phyloP scores from a whole-genome alignment of 2,113 vertebrate genomes.

The Cyprinodon brontotheroides region DNA sequence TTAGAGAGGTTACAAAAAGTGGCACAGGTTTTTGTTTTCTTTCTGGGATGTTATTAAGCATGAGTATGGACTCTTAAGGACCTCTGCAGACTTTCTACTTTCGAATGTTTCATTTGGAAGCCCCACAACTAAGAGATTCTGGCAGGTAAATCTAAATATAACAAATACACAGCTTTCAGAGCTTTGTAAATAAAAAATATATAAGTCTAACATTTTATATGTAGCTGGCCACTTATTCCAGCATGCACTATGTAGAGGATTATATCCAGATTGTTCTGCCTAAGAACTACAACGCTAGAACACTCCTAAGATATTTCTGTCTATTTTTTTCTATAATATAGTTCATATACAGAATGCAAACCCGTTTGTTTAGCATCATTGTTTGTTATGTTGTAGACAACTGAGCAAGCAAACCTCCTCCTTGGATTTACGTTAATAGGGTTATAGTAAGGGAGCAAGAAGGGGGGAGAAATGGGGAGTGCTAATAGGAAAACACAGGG shows the following conservation, averaged over 20 bases:
- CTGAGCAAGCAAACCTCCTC: conserved; percentile 59
- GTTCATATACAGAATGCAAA: conserved; percentile 45
- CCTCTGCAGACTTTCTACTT: conserved; percentile 41
- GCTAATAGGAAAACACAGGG: conserved; percentile 71
- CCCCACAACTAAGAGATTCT: conserved; percentile 31
- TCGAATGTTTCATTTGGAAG: conserved; percentile 53
- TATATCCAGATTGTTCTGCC: conserved; percentile 36
- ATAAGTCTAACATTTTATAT: neutral
- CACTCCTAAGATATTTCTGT: conserved; percentile 35
- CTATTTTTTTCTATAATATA: conserved; percentile 53
- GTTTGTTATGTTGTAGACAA: conserved; percentile 73
- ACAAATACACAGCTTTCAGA: neutral
- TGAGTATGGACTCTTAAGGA: conserved; percentile 53
- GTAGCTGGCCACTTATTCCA: neutral
- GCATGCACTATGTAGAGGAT: conserved; percentile 1
- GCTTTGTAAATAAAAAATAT: neutral
- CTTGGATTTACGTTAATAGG: conserved; percentile 68
- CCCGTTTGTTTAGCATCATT: conserved; percentile 69
- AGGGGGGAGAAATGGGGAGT: conserved; percentile 26
- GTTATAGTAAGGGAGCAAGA: conserved; percentile 47
- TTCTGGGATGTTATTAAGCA: conserved; percentile 61
- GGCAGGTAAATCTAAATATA: conserved; percentile 5
- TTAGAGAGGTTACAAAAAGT: conserved; percentile 58
- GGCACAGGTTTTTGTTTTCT: conserved; percentile 25
- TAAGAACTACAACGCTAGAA: conserved; percentile 31